These are phyloP conservation scores for Phylloscopus trochiloides DNA, from an alignment of 2,113 vertebrate genomes.

Conservation along the genomic window DNA sequence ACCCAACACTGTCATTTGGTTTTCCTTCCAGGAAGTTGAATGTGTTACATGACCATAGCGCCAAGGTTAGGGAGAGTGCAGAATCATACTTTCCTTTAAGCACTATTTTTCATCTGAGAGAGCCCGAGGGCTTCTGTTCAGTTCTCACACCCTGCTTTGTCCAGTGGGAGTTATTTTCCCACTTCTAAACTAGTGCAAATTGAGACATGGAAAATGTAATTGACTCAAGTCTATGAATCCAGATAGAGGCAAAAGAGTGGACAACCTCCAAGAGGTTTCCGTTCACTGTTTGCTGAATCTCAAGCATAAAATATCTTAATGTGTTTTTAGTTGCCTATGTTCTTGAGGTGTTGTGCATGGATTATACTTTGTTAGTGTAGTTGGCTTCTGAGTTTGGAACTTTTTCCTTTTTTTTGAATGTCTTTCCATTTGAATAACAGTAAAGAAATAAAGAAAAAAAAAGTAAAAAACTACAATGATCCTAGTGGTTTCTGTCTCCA, in stretches of 20 bases:
- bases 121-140: background rate
- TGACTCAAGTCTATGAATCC: background rate
- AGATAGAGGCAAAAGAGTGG: background rate
- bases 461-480: background rate
- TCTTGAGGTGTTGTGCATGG: background rate
- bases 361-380: background rate
- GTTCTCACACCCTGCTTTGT: background rate
- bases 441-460: background rate
- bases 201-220: background rate
- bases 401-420: background rate
- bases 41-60: background rate
- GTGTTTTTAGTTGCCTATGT: background rate
- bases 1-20: rapidly evolving
- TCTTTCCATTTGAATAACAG: background rate
- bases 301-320: background rate
- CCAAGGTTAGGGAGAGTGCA: background rate
- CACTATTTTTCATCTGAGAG: background rate
- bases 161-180: background rate
- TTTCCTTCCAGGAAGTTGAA: background rate
- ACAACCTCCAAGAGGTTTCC: background rate
- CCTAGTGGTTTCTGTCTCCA: background rate
- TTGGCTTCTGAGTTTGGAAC: background rate
- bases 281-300: background rate
- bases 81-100: background rate
- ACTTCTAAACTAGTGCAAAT: background rate